Evolutionary conservation across 2,888 invertebrate species (phyloP).

Genomic region (Neria commutata): DNA sequence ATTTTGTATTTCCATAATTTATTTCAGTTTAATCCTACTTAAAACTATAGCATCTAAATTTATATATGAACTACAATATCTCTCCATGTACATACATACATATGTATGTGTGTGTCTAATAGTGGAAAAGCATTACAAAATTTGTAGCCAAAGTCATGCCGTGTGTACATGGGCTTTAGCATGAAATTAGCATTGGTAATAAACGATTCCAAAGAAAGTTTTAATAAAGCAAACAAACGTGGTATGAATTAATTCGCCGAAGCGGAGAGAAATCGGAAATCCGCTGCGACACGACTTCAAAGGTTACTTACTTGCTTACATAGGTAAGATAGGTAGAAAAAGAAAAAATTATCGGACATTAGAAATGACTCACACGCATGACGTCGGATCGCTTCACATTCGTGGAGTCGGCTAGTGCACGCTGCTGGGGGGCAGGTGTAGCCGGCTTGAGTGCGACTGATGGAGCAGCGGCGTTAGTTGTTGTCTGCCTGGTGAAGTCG

Average conservation of each 20-base stretch:
- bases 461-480: constrained; percentile 3
- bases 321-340: not conserved
- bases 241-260: not conserved
- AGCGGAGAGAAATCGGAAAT: constrained; percentile 1
- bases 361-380: constrained; percentile 59
- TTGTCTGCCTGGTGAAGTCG: constrained; percentile 32
- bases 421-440: not conserved
- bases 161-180: not conserved
- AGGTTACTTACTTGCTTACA: not conserved
- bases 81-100: too few relatives aligned
- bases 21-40: too few relatives aligned
- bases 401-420: constrained; percentile 41
- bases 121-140: too few relatives aligned
- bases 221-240: not conserved
- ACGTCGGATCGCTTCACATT: constrained; percentile 43
- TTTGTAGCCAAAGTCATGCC: not conserved
- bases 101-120: too few relatives aligned
- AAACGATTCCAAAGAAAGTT: constrained; percentile 11
- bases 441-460: not conserved
- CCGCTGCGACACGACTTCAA: not conserved
- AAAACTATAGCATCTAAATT: too few relatives aligned
- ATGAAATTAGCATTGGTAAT: constrained; percentile 2
- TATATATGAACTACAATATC: too few relatives aligned
- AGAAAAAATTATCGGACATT: constrained; percentile 23
- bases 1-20: too few relatives aligned